Conservation (phyloP, 2,113 vertebrate species). For the Anhinga rufa region DNA sequence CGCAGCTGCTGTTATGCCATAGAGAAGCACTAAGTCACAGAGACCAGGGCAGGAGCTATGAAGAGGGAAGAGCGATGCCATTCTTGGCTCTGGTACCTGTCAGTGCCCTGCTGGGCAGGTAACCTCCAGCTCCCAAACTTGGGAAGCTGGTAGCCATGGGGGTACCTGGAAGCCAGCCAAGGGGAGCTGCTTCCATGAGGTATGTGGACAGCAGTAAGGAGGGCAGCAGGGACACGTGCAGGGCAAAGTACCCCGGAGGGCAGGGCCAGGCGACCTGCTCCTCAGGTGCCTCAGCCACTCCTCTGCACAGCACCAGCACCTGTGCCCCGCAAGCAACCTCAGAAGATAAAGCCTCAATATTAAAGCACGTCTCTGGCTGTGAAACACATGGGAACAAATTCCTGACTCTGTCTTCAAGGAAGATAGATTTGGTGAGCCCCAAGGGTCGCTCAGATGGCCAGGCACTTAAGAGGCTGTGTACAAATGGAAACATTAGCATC, state of each 20-base stretch:
- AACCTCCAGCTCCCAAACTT: neutral
- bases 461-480: too few species aligned
- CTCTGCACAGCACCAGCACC: neutral
- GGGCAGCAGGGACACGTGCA: neutral
- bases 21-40: neutral
- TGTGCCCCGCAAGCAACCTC: rapidly evolving
- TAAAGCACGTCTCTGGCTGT: neutral
- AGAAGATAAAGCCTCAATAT: too few species aligned
- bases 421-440: neutral
- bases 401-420: neutral
- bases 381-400: neutral
- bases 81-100: neutral
- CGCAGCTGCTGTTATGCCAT: too few species aligned
- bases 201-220: neutral
- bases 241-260: neutral
- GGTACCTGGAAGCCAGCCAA: neutral
- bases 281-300: neutral
- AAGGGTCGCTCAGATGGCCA: neutral
- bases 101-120: neutral
- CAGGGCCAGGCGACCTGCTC: neutral
- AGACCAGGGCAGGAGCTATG: neutral
- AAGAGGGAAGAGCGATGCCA: neutral
- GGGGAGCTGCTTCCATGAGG: neutral
- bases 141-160: neutral
- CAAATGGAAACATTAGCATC: neutral